Conservation (phyloP, 2,888 invertebrate genomes). For the Anarsia innoxiella region DNA sequence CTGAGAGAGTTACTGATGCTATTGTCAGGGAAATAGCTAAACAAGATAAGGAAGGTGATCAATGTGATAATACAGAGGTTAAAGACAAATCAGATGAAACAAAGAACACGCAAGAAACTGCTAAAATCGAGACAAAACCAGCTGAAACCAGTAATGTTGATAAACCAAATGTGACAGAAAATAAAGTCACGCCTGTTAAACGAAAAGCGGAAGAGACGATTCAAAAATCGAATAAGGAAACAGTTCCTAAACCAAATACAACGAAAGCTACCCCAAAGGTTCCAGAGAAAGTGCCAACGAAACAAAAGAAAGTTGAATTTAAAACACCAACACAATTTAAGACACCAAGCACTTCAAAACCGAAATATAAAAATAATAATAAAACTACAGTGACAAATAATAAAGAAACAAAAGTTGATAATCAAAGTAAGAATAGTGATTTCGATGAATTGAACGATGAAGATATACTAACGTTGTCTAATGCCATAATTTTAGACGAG, state of each 20-base stretch:
- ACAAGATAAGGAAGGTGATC: not conserved
- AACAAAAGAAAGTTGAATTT: not conserved
- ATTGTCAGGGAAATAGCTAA: not conserved
- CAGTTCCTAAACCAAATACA: not conserved
- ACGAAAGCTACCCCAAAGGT: not conserved
- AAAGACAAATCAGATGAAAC: slow-evolving; percentile 1
- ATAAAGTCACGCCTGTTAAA: no score
- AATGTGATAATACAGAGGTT: not conserved
- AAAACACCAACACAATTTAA: not conserved
- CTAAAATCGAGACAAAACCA: not conserved
- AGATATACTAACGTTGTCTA: slow-evolving; percentile 51
- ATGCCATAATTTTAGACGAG: slow-evolving; percentile 54
- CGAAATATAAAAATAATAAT: slow-evolving; percentile 5
- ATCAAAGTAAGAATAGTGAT: slow-evolving; percentile 21
- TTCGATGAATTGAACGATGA: slow-evolving; percentile 52
- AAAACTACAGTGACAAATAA: not conserved
- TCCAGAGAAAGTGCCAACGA: not conserved
- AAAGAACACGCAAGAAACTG: not conserved
- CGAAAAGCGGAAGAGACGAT: no score
- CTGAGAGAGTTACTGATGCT: no score
- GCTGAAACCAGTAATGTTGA: not conserved
- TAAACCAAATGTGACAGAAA: not conserved
- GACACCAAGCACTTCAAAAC: not conserved
- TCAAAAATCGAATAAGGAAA: no score
- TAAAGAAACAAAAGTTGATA: not conserved